Conservation (phyloP, 2,113 vertebrate genomes). For the Nothocercus julius region DNA sequence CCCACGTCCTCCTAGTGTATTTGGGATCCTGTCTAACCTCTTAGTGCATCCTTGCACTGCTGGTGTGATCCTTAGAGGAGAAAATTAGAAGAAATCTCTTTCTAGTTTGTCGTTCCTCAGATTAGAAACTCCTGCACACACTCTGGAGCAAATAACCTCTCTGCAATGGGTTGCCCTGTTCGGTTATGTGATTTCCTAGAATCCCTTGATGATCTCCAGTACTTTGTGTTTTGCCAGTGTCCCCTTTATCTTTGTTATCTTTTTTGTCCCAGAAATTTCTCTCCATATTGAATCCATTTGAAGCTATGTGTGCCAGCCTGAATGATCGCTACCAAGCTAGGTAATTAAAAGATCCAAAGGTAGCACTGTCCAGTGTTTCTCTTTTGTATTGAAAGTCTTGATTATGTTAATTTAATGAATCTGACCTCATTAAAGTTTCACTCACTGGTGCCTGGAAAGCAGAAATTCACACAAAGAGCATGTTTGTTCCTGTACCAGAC, state of each 20-base stretch:
- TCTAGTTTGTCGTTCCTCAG: neutral
- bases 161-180: neutral
- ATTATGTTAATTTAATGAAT: neutral
- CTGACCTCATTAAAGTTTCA: conserved; percentile 6
- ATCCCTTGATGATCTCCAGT: neutral
- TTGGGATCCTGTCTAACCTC: neutral
- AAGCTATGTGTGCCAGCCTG: neutral
- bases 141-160: neutral
- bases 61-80: neutral
- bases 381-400: neutral
- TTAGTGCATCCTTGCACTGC: neutral
- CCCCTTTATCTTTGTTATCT: neutral
- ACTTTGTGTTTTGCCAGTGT: neutral
- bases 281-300: conserved; percentile 3
- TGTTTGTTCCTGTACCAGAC: neutral
- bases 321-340: neutral
- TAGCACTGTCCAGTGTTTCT: neutral
- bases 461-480: neutral
- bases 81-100: neutral
- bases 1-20: neutral
- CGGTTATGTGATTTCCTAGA: neutral
- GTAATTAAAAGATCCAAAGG: conserved; percentile 37
- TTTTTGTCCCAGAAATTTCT: conserved; percentile 7
- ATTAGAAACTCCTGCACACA: neutral
- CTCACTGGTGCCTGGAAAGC: neutral